phyloP scores from a whole-genome alignment of 2,113 vertebrate species.

The Microcebus murinus region DNA sequence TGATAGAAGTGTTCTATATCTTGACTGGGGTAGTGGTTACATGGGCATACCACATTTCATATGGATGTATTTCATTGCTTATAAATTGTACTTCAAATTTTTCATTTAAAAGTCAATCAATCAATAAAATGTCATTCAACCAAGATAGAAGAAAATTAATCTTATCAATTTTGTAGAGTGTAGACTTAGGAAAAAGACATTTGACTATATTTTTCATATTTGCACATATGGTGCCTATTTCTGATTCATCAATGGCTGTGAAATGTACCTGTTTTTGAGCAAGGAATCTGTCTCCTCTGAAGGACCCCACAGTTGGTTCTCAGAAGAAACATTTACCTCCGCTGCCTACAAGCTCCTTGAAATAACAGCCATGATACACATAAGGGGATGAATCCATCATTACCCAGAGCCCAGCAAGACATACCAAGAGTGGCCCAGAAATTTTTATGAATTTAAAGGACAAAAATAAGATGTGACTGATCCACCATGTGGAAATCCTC shows the following conservation, averaged over 20 bases:
- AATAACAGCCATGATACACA: background rate
- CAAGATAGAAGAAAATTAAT: background rate
- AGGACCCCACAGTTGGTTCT: background rate
- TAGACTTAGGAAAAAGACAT: background rate
- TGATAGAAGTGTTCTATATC: background rate
- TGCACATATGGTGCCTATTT: background rate
- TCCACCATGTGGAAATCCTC: background rate
- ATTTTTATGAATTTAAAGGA: background rate
- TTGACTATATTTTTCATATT: background rate
- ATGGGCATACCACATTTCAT: background rate
- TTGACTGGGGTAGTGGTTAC: background rate
- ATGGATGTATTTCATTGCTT: background rate
- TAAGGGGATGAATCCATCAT: background rate
- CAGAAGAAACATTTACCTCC: background rate
- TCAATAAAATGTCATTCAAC: background rate
- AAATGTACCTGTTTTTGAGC: background rate
- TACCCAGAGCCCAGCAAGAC: background rate
- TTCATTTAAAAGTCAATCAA: constrained; percentile 10
- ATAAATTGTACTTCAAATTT: background rate
- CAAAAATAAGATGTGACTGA: background rate
- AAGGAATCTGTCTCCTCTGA: background rate
- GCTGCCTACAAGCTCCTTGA: background rate
- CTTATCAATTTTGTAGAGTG: background rate
- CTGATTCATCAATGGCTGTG: background rate
- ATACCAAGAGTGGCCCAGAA: background rate